A percentile compares a stretch with the other conserved stretches of the same genome.
Evolutionary conservation across 1,140 invertebrate genomes (phyloP).

Genomic region (Ceratitis capitata): DNA sequence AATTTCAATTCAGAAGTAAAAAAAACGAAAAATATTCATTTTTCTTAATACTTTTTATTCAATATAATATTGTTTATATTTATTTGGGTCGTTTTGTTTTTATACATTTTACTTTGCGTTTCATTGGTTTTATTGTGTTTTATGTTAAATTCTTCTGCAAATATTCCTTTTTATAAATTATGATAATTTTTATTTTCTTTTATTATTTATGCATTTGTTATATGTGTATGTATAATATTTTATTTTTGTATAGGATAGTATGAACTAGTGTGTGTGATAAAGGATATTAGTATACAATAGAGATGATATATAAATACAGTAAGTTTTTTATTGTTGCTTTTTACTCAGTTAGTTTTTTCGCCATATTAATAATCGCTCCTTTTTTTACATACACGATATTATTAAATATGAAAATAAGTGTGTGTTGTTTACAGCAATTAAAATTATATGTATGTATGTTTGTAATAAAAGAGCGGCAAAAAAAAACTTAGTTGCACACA

Average conservation of each 20-base stretch:
- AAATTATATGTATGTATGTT: too few relatives aligned
- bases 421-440: background rate
- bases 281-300: conserved; percentile 37
- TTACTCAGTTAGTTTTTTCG: background rate
- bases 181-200: too few relatives aligned
- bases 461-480: conserved; percentile 33
- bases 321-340: background rate
- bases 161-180: too few relatives aligned
- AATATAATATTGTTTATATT: conserved; percentile 39
- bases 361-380: conserved; percentile 10
- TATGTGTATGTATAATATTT: conserved; percentile 1
- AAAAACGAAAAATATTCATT: too few relatives aligned
- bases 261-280: background rate
- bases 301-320: conserved; percentile 12
- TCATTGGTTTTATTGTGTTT: conserved; percentile 36
- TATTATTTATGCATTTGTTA: too few relatives aligned
- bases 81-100: conserved; percentile 40
- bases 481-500: background rate
- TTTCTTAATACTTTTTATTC: conserved; percentile 41
- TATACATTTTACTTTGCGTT: conserved; percentile 30
- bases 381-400: background rate
- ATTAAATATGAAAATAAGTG: background rate
- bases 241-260: conserved; percentile 37
- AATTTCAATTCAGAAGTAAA: too few relatives aligned
- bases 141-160: conserved; percentile 47